Evolutionary conservation across 2,797 vertebrate species (phyloP).

Genomic region (Melanotaenia pygmaea): DNA sequence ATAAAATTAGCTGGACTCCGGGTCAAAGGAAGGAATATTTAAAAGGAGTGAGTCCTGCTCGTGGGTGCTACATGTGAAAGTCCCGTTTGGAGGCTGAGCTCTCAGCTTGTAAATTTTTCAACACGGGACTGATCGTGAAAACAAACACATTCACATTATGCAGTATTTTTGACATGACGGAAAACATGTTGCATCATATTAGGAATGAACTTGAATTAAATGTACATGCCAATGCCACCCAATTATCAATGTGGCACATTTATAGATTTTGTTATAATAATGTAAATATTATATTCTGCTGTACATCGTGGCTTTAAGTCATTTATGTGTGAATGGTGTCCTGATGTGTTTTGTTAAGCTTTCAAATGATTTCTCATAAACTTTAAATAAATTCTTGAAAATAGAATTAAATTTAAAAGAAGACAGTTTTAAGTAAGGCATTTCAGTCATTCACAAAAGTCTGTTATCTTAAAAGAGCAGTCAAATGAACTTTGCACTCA

Average conservation of each 20-base stretch:
- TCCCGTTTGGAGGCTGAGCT: constrained; percentile 18
- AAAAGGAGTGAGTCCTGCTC: neutral
- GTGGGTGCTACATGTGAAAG: constrained; percentile 3
- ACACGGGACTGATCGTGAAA: constrained; percentile 4
- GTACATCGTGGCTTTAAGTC: constrained; percentile 35
- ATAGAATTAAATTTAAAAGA: constrained; percentile 9
- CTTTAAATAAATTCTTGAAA: constrained; percentile 28
- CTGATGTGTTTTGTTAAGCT: constrained; percentile 39
- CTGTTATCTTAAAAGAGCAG: neutral
- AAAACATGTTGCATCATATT: constrained; percentile 28
- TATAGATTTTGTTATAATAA: constrained; percentile 32
- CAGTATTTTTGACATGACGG: constrained; percentile 18
- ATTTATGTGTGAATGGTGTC: constrained; percentile 57
- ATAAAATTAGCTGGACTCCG: neutral
- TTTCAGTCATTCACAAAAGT: constrained; percentile 26
- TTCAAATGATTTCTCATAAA: constrained; percentile 41
- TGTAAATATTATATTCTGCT: constrained; percentile 62
- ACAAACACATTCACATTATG: constrained; percentile 10
- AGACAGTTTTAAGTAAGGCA: neutral
- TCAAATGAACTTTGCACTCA: neutral
- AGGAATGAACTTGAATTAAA: constrained; percentile 39
- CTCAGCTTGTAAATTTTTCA: constrained; percentile 15
- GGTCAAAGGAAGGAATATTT: constrained; percentile 11
- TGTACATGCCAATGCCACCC: constrained; percentile 23
- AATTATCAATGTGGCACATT: constrained; percentile 34